A percentile compares a stretch with the other conserved stretches of the same genome.
phyloP scores from a whole-genome alignment of 2,888 invertebrate species.

The Trisateles emortualis region DNA sequence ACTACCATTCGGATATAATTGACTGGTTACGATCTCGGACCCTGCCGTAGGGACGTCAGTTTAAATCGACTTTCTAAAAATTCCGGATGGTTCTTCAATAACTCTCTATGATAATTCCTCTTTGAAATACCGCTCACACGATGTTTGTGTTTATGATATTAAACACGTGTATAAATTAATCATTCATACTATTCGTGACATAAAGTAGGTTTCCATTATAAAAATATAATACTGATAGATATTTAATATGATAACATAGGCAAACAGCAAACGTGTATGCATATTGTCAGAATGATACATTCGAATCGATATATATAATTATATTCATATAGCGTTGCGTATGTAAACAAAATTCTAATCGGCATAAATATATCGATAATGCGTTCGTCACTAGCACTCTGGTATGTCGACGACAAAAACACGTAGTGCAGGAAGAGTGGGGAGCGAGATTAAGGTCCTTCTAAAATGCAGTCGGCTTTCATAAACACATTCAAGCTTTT shows the following conservation, averaged over 20 bases:
- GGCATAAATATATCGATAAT: slow-evolving; percentile 55
- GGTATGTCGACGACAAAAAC: slow-evolving; percentile 80
- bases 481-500: slow-evolving; percentile 72
- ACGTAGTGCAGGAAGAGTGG: slow-evolving; percentile 63
- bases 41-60: slow-evolving; percentile 82
- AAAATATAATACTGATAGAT: neutral
- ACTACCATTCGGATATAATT: slow-evolving; percentile 84
- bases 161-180: slow-evolving; percentile 30
- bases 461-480: slow-evolving; percentile 80
- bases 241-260: slow-evolving; percentile 7
- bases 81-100: slow-evolving; percentile 75
- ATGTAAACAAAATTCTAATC: slow-evolving; percentile 50
- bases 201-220: neutral
- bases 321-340: slow-evolving; percentile 37
- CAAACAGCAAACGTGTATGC: slow-evolving; percentile 22
- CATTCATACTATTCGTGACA: slow-evolving; percentile 2
- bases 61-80: slow-evolving; percentile 83
- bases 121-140: slow-evolving; percentile 59
- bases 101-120: slow-evolving; percentile 67
- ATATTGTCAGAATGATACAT: slow-evolving; percentile 30
- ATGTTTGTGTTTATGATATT: slow-evolving; percentile 29
- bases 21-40: slow-evolving; percentile 84
- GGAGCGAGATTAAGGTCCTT: slow-evolving; percentile 76
- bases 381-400: slow-evolving; percentile 63
- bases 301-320: slow-evolving; percentile 13